A percentile compares a stretch with the other conserved stretches of the same genome.
Conservation (phyloP, 1,140 invertebrate genomes). For the Lanistes nyassanus region DNA sequence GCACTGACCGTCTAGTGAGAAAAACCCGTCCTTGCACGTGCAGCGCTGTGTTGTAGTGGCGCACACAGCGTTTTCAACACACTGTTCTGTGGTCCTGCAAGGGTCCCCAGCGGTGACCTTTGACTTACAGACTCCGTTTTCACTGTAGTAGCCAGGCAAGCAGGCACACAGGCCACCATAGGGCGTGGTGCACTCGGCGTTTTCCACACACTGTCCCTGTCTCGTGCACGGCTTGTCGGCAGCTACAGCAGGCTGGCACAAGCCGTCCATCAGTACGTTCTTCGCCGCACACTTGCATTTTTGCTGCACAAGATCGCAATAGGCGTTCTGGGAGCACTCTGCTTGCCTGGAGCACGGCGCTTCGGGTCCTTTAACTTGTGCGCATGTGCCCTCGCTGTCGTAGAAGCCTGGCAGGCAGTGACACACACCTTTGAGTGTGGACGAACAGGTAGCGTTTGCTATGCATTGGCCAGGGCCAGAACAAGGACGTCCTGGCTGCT, state of each 20-base stretch:
- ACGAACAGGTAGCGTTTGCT: slow-evolving; percentile 17
- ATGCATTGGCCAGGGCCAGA: slow-evolving; percentile 27
- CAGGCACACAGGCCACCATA: slow-evolving; percentile 28
- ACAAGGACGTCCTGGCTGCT: slow-evolving; percentile 18
- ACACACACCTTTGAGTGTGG: not conserved
- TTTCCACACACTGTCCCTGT: slow-evolving; percentile 18
- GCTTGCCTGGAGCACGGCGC: slow-evolving; percentile 3
- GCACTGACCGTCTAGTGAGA: slow-evolving; percentile 16
- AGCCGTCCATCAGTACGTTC: not conserved
- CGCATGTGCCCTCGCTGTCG: slow-evolving; percentile 16
- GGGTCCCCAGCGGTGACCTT: slow-evolving; percentile 6
- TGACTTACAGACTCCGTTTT: slow-evolving; percentile 13
- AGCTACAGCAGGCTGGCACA: slow-evolving; percentile 7
- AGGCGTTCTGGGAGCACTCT: slow-evolving; percentile 24
- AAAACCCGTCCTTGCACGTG: slow-evolving; percentile 19
- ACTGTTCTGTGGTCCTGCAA: slow-evolving; percentile 16
- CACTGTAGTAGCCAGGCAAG: slow-evolving; percentile 5
- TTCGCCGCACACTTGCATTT: slow-evolving; percentile 16
- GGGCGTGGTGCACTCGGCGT: slow-evolving; percentile 28
- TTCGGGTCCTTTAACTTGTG: slow-evolving; percentile 1
- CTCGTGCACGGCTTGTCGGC: slow-evolving; percentile 12
- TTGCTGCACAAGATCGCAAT: slow-evolving; percentile 5
- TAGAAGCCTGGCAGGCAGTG: slow-evolving; percentile 21
- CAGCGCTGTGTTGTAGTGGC: slow-evolving; percentile 2
- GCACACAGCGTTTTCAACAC: slow-evolving; percentile 21